A percentile compares a stretch with the other conserved stretches of the same genome.
Conservation (phyloP, 2,888 invertebrate genomes). For the Macrophya annulata region DNA sequence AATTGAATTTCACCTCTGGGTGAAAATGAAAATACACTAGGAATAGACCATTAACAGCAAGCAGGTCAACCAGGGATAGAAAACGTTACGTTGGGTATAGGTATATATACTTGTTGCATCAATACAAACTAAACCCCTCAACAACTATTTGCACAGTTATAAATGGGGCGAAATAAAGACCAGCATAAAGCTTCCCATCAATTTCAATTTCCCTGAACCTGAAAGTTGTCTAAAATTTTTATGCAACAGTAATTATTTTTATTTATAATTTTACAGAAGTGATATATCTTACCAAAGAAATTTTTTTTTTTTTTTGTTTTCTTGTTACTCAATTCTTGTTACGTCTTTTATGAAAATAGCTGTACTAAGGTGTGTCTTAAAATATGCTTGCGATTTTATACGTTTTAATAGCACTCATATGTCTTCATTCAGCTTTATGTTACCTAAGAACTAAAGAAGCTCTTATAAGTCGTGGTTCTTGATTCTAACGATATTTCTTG, state of each 20-base stretch:
- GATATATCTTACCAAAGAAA: not conserved
- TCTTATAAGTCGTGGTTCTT: slow-evolving; percentile 36
- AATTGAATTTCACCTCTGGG: not conserved
- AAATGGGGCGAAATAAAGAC: slow-evolving; percentile 16
- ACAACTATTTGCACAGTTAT: slow-evolving; percentile 27
- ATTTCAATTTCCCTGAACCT: not conserved
- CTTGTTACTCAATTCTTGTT: not conserved
- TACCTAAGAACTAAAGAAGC: slow-evolving; percentile 24
- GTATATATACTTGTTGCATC: slow-evolving; percentile 54
- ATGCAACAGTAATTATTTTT: not conserved
- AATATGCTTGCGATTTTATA: slow-evolving; percentile 23
- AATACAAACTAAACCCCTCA: slow-evolving; percentile 28
- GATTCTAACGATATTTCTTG: not conserved
- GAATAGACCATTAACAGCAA: slow-evolving; percentile 49
- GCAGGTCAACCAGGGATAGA: slow-evolving; percentile 55
- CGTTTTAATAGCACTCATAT: slow-evolving; percentile 25
- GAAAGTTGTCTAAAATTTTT: not conserved
- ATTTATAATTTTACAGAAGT: not conserved
- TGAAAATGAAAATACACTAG: slow-evolving; percentile 4
- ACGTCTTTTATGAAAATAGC: not conserved
- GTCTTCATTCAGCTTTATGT: slow-evolving; percentile 39
- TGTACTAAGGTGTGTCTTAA: slow-evolving; percentile 11
- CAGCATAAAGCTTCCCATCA: not conserved
- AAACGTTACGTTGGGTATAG: not conserved
- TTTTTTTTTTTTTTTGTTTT: not conserved